A percentile compares a stretch with the other conserved stretches of the same genome.
phyloP scores from a whole-genome alignment of 2,888 invertebrate species.

The Drosophila yooni region DNA sequence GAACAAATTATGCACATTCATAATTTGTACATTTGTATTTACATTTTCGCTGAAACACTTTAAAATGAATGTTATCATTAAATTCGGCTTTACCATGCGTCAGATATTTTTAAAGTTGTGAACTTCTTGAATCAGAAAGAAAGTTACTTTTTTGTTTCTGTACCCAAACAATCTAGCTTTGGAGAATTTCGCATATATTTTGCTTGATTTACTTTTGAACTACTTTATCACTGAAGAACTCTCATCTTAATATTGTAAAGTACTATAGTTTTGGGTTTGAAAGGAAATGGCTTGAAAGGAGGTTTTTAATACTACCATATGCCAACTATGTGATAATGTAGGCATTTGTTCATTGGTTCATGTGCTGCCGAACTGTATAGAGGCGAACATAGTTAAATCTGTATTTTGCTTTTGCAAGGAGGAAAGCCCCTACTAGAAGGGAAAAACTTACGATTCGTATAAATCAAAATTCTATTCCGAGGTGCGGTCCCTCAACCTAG shows the following conservation, averaged over 20 bases:
- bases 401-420: too few species aligned
- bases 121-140: not conserved
- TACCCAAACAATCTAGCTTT: not conserved
- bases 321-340: not conserved
- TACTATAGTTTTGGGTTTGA: not conserved
- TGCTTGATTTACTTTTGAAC: not conserved
- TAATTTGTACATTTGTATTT: not conserved
- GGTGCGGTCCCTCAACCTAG: not conserved
- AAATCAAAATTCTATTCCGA: not conserved
- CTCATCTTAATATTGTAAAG: too few species aligned
- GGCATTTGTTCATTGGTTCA: not conserved
- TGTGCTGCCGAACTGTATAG: not conserved
- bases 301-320: too few species aligned
- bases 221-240: too few species aligned
- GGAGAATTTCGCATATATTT: not conserved
- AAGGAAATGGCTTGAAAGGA: not conserved
- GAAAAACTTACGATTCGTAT: not conserved
- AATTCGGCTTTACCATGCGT: not conserved
- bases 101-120: not conserved
- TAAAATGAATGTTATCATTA: not conserved
- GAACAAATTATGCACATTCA: not conserved
- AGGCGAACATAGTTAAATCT: not conserved
- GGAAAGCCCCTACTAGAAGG: not conserved
- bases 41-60: not conserved
- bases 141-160: too few species aligned